These are phyloP conservation scores for Pollenia amentaria DNA, from an alignment of 2,888 invertebrate genomes.

Conservation along the genomic window DNA sequence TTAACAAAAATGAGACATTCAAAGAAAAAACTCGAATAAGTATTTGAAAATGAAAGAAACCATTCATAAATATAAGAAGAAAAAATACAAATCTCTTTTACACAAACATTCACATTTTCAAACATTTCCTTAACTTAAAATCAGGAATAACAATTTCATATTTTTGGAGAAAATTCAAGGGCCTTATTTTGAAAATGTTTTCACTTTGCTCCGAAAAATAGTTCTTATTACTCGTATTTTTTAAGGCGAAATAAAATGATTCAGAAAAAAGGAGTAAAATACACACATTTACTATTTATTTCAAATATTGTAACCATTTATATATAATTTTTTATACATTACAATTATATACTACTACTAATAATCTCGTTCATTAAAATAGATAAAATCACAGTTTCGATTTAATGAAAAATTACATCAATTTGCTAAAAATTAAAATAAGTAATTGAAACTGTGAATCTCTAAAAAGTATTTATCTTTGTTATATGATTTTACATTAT, in stretches of 20 bases:
- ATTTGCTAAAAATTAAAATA: too few relatives aligned
- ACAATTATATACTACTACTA: too few relatives aligned
- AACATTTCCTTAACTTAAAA: conserved; percentile 10
- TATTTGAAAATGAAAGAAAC: neutral
- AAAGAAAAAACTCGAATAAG: conserved; percentile 43
- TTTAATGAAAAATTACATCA: too few relatives aligned
- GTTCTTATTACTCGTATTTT: too few relatives aligned
- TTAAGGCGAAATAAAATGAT: too few relatives aligned
- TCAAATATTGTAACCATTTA: neutral
- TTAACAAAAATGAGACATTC: conserved; percentile 33
- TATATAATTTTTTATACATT: too few relatives aligned
- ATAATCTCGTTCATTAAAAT: too few relatives aligned
- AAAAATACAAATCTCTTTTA: neutral
- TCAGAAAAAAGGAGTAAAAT: too few relatives aligned
- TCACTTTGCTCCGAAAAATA: too few relatives aligned
- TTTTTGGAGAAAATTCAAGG: neutral
- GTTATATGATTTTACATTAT: conserved; percentile 22
- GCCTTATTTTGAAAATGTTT: too few relatives aligned
- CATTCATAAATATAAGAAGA: neutral
- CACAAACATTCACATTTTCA: conserved; percentile 17
- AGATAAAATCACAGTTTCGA: too few relatives aligned
- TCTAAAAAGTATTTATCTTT: conserved; percentile 30
- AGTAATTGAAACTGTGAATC: conserved; percentile 10
- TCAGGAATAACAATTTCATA: neutral
- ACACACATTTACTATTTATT: neutral